phyloP scores from a whole-genome alignment of 2,888 invertebrate species.

The Catocala sponsa region DNA sequence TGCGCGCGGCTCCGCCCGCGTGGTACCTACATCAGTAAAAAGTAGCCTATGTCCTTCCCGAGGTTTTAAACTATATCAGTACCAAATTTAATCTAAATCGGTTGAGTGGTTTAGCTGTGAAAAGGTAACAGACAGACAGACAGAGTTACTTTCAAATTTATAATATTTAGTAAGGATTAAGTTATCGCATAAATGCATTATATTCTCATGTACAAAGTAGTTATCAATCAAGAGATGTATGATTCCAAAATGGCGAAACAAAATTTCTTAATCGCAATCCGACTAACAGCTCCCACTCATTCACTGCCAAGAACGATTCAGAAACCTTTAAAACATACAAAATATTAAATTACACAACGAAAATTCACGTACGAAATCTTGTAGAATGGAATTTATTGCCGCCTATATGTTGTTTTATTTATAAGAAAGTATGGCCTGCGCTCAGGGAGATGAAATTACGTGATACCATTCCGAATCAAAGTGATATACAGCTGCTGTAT shows the following conservation, averaged over 20 bases:
- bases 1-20: no score
- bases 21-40: no score
- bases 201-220: no score
- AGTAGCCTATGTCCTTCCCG: no score
- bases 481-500: slow-evolving; percentile 77
- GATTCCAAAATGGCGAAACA: slow-evolving; percentile 5
- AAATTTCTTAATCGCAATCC: slow-evolving; percentile 50
- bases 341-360: slow-evolving; percentile 81
- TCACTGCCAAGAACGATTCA: slow-evolving; percentile 71
- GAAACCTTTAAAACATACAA: slow-evolving; percentile 74
- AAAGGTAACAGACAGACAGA: no score
- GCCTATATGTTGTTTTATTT: slow-evolving; percentile 87
- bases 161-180: no score
- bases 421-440: slow-evolving; percentile 82
- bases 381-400: slow-evolving; percentile 83
- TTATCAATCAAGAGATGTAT: no score
- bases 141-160: no score
- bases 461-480: slow-evolving; percentile 86
- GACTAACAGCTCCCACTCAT: slow-evolving; percentile 56
- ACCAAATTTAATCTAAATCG: no score
- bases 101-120: no score
- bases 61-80: no score
- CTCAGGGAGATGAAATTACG: slow-evolving; percentile 86
- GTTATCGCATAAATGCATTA: no score
- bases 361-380: slow-evolving; percentile 78